phyloP scores from a whole-genome alignment of 1,140 invertebrate genomes.

The Camponotus pennsylvanicus region DNA sequence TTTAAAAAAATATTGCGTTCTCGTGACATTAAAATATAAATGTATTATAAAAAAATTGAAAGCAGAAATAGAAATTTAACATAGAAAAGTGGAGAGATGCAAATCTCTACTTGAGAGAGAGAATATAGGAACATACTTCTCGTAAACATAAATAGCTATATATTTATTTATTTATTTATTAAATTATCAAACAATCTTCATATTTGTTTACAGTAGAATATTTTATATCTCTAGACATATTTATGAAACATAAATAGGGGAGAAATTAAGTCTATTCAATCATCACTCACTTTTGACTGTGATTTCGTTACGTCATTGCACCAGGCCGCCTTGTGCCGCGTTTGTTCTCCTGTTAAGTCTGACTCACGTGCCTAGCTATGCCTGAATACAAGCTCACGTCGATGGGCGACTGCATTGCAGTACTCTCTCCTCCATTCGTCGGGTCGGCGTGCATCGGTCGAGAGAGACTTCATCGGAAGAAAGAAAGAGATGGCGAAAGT shows the following conservation, averaged over 20 bases:
- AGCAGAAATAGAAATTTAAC: no score
- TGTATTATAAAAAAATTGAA: no score
- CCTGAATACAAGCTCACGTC: conserved; percentile 80
- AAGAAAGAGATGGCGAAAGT: conserved; percentile 68
- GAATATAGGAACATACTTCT: no score
- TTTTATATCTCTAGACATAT: background rate
- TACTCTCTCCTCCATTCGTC: conserved; percentile 79
- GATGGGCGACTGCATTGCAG: conserved; percentile 83
- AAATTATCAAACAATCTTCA: background rate
- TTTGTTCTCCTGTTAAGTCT: conserved; percentile 62
- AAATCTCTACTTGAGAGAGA: no score
- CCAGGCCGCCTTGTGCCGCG: conserved; percentile 48
- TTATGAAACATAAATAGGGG: conserved; percentile 39
- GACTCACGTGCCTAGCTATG: conserved; percentile 72
- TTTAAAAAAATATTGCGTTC: background rate
- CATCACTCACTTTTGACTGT: conserved; percentile 20
- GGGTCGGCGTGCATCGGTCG: conserved; percentile 71
- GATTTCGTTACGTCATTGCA: conserved; percentile 63
- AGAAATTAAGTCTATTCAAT: background rate
- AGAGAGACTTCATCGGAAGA: conserved; percentile 67
- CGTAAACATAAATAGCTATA: no score
- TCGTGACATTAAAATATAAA: background rate
- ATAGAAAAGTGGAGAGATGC: no score
- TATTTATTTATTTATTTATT: no score
- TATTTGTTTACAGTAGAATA: background rate